Percentiles rank a stretch among this genome's conserved stretches.
phyloP scores from a whole-genome alignment of 2,888 invertebrate genomes.

The Drosophila peninsularis region DNA sequence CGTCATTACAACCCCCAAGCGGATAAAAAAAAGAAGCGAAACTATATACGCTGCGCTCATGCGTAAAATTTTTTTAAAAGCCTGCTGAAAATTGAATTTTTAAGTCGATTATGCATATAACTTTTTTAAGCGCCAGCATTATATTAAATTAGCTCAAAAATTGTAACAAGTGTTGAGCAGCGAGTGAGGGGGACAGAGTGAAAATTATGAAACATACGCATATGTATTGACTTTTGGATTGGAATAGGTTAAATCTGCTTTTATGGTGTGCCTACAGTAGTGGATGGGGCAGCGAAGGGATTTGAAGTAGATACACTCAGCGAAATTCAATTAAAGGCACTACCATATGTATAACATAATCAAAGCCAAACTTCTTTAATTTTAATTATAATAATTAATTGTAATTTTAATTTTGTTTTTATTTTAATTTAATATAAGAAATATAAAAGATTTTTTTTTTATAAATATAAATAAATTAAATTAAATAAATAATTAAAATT shows the following conservation, averaged over 20 bases:
- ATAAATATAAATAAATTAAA: too few relatives aligned
- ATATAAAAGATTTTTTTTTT: too few relatives aligned
- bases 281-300: not conserved
- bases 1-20: slow-evolving; percentile 64
- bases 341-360: too few relatives aligned
- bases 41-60: slow-evolving; percentile 64
- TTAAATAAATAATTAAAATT: too few relatives aligned
- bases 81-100: slow-evolving; percentile 56
- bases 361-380: too few relatives aligned
- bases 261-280: slow-evolving; percentile 7
- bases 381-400: too few relatives aligned
- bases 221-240: slow-evolving; percentile 66
- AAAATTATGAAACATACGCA: slow-evolving; percentile 23
- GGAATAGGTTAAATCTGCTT: slow-evolving; percentile 28
- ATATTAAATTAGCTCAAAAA: slow-evolving; percentile 72
- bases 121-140: slow-evolving; percentile 25
- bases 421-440: too few relatives aligned
- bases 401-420: too few relatives aligned
- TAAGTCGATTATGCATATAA: slow-evolving; percentile 73
- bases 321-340: too few relatives aligned
- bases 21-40: slow-evolving; percentile 9
- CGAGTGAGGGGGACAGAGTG: slow-evolving; percentile 18
- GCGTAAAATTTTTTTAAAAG: slow-evolving; percentile 72
- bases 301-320: too few relatives aligned
- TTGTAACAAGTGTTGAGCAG: slow-evolving; percentile 73